Conservation (phyloP, 2,113 vertebrate genomes). For the Gallinago media region DNA sequence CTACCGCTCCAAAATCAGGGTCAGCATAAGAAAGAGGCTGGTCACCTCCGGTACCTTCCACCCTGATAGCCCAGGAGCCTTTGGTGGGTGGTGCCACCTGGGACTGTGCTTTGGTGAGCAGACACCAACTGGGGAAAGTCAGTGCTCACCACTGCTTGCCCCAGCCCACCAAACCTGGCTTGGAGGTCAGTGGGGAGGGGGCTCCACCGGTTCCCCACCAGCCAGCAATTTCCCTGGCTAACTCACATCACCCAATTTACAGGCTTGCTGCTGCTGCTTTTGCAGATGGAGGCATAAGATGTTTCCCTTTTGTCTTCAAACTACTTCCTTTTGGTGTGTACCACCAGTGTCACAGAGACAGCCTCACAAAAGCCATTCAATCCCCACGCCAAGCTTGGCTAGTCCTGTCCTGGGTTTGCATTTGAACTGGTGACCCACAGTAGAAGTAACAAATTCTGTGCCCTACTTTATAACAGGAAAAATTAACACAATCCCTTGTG, state of each 20-base stretch:
- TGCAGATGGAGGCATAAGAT: not conserved
- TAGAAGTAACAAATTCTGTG: not conserved
- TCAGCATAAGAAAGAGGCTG: not conserved
- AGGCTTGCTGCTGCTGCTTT: not conserved
- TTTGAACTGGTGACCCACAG: not conserved
- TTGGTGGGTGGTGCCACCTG: no score
- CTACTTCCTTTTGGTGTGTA: accelerated
- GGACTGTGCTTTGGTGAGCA: not conserved
- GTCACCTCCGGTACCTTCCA: not conserved
- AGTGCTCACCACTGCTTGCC: not conserved
- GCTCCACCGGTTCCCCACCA: not conserved
- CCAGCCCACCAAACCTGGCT: not conserved
- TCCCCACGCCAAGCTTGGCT: not conserved
- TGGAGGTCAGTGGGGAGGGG: not conserved
- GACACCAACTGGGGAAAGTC: not conserved
- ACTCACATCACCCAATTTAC: not conserved
- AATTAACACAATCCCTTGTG: not conserved
- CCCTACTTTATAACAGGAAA: not conserved
- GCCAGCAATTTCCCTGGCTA: accelerated
- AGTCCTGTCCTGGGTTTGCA: conserved; percentile 2
- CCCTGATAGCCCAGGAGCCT: not conserved
- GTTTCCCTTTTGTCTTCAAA: not conserved
- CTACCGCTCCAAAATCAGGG: not conserved
- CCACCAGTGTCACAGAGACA: not conserved
- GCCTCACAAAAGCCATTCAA: not conserved